Evolutionary conservation across 2,888 invertebrate species (phyloP), one percentile per base, ranked within the genome.

Genomic region (Mechanitis mazaeus): DNA sequence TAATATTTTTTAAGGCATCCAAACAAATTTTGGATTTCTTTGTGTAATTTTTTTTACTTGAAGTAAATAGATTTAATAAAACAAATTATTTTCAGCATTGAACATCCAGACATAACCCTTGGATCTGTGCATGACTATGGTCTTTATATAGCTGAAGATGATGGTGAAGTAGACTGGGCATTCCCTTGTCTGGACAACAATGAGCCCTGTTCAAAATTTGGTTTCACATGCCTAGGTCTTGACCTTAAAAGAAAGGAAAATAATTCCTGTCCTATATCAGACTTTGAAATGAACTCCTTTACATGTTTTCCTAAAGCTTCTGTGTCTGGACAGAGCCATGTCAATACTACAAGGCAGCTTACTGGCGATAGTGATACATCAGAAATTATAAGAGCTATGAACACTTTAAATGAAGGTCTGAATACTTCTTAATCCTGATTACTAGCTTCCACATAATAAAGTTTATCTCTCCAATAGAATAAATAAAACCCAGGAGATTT

Each of bases 61-160:
- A 33, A 54, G 5, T 54, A 9, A 54, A 45, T 35, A 35, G 35
- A 35, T 35, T 56, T 20, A 35, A 56, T 38, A 56, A 9, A 31
- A 45, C n/a, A 47, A 6, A 45, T 31, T 9, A 50, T 67, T 80
- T 79, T 74, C 76, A 93, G 93, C 79, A 92, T 93, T 67, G 91
- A 92, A 74, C 92, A 93, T 78, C 93, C 93, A 4, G 93, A 93
- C 65, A 86, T 93, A 72, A 80, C 85, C 31, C 87, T 94, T 56
- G 92, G 93, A 72, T 92, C 93, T 46, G 92, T 94, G 28, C 89
- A 91, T 60, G 92, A 94, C 75, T 98, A 97, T 80, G 96, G 96
- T 54, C 91, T 98, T 60, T 97, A 96, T 78, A 97, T 98, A 81
- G 97, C 97, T 35, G 98, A 98, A 85, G 98, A 98, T 76, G 97